A percentile compares a stretch with the other conserved stretches of the same genome.
Conservation (phyloP, 1,140 invertebrate genomes). For the Bombus huntii region DNA sequence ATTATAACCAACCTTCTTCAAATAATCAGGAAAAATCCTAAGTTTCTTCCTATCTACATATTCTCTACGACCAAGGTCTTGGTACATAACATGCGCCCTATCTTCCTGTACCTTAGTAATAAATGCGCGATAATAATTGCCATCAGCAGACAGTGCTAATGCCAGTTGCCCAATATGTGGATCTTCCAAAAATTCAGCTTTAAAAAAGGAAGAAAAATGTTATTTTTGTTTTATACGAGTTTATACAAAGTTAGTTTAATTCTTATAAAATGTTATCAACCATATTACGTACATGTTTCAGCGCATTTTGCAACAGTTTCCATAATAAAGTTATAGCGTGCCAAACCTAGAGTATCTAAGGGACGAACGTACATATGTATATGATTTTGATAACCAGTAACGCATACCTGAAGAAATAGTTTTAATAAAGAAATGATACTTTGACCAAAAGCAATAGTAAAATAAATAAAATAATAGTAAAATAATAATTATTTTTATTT, state of each 20-base stretch:
- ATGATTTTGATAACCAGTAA: conserved; percentile 64
- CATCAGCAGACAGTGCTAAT: conserved; percentile 71
- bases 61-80: conserved; percentile 70
- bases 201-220: neutral
- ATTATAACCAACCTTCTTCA: conserved; percentile 65
- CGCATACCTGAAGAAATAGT: conserved; percentile 61
- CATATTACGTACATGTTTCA: no score
- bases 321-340: conserved; percentile 61
- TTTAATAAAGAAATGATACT: neutral
- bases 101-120: conserved; percentile 44
- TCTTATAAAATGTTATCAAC: no score
- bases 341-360: conserved; percentile 58
- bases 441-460: neutral
- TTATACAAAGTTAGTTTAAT: conserved; percentile 2
- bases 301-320: conserved; percentile 64
- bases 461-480: neutral
- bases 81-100: no score
- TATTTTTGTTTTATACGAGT: neutral
- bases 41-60: conserved; percentile 45
- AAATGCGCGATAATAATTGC: conserved; percentile 76
- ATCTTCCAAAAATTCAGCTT: conserved; percentile 61
- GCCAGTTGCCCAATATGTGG: conserved; percentile 70
- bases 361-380: conserved; percentile 64
- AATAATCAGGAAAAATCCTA: conserved; percentile 58
- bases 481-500: neutral